Conservation (phyloP, 2,113 vertebrate species). For the Chitala chitala region DNA sequence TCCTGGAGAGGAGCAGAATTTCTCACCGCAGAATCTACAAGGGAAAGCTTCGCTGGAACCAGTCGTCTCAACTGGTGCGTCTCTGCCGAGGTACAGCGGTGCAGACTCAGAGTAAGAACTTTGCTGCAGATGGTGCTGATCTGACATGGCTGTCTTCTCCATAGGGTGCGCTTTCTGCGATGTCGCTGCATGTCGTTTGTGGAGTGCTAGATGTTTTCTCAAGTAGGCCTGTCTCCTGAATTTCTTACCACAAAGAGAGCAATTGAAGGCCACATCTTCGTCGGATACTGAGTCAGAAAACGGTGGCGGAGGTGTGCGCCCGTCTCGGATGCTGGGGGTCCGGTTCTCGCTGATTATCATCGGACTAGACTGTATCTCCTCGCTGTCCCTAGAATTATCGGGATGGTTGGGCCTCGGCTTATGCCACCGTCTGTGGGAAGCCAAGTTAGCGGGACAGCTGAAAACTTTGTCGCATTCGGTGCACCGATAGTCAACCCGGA, state of each 20-base stretch:
- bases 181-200: slow-evolving; percentile 34
- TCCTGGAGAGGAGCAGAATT: slow-evolving; percentile 41
- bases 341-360: neutral
- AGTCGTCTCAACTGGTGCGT: neutral
- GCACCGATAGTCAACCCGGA: slow-evolving; percentile 50
- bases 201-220: slow-evolving; percentile 47
- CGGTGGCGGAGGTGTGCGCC: neutral
- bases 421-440: slow-evolving; percentile 55
- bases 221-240: slow-evolving; percentile 47
- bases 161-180: neutral
- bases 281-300: slow-evolving; percentile 26
- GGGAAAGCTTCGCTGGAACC: slow-evolving; percentile 23
- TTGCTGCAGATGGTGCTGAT: neutral
- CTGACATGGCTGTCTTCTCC: neutral
- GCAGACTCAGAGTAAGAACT: neutral
- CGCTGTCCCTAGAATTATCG: slow-evolving; percentile 19
- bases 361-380: slow-evolving; percentile 1
- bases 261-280: slow-evolving; percentile 37
- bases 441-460: slow-evolving; percentile 53
- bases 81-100: slow-evolving; percentile 5
- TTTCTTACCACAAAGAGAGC: slow-evolving; percentile 43
- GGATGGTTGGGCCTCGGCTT: slow-evolving; percentile 35
- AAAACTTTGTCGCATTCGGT: slow-evolving; percentile 51
- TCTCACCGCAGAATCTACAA: slow-evolving; percentile 41
- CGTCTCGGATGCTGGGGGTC: neutral